These are phyloP conservation scores for Invenusta paracnida DNA, from an alignment of 2,888 invertebrate genomes.

Conservation along the genomic window DNA sequence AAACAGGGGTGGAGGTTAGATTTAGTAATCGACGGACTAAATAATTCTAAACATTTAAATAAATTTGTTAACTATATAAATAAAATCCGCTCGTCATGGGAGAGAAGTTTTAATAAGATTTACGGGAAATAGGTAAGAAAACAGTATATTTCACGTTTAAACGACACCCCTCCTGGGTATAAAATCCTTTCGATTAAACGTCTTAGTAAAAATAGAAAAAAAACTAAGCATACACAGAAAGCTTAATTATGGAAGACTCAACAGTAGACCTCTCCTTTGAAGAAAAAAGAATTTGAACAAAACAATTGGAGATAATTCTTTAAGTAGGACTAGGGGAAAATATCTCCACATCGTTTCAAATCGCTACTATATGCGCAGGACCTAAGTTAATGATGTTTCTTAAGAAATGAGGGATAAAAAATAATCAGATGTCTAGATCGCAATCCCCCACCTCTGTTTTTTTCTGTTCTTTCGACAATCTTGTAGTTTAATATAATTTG, in stretches of 20 bases:
- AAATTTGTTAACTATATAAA: too few relatives aligned
- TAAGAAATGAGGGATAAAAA: neutral
- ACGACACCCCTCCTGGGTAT: neutral
- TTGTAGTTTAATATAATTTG: too few relatives aligned
- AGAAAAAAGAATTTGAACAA: slow-evolving; percentile 14
- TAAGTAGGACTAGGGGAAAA: neutral
- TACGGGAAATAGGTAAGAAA: too few relatives aligned
- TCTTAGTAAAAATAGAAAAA: neutral
- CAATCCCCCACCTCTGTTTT: neutral
- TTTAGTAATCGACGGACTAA: too few relatives aligned
- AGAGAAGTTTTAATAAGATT: too few relatives aligned
- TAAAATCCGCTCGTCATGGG: too few relatives aligned
- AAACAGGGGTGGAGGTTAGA: too few relatives aligned
- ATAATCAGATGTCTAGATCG: too few relatives aligned
- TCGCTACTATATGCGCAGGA: neutral
- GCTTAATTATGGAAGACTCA: neutral
- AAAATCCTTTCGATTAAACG: neutral
- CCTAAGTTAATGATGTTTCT: neutral
- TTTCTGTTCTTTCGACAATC: neutral
- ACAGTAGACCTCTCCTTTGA: neutral
- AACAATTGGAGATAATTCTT: slow-evolving; percentile 15
- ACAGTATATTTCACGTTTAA: too few relatives aligned
- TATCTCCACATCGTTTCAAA: neutral
- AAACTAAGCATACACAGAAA: neutral
- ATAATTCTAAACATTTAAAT: too few relatives aligned